phyloP scores from a whole-genome alignment of 1,140 invertebrate species.

The Conopomorpha cramerella region DNA sequence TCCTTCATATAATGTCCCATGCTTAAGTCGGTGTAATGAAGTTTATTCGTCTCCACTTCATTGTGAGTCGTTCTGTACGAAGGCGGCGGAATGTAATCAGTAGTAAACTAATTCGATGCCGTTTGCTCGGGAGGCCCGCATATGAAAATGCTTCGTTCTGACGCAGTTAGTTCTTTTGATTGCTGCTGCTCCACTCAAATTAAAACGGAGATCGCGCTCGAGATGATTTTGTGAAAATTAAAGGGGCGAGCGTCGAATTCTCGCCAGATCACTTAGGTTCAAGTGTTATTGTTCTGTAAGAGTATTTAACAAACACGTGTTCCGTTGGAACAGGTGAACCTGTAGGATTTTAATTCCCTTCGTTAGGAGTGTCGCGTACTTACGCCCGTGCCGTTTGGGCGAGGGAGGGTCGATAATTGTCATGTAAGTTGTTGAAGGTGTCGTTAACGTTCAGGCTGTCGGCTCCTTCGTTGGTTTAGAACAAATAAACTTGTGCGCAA shows the following conservation, averaged over 20 bases:
- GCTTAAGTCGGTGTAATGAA: conserved; percentile 53
- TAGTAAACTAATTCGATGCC: conserved; percentile 49
- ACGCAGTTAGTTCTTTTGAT: conserved; percentile 53
- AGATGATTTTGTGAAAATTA: conserved; percentile 45
- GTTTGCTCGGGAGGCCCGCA: conserved; percentile 37
- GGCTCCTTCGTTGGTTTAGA: too few species aligned
- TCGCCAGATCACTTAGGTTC: too few species aligned
- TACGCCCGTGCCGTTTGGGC: too few species aligned
- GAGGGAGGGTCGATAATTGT: too few species aligned
- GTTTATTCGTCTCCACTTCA: conserved; percentile 54
- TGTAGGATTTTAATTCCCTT: too few species aligned
- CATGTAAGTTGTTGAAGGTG: too few species aligned
- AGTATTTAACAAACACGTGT: too few species aligned
- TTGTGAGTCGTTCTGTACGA: conserved; percentile 34
- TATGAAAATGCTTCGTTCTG: conserved; percentile 52
- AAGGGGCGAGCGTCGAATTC: conserved; percentile 41
- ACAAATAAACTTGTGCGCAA: too few species aligned
- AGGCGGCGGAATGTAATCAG: conserved; percentile 48
- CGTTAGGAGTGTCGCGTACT: too few species aligned
- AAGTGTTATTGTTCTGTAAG: too few species aligned
- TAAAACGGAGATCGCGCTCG: conserved; percentile 38
- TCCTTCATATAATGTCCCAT: conserved; percentile 53
- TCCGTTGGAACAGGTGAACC: too few species aligned
- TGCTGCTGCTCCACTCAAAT: conserved; percentile 41
- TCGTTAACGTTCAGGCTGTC: too few species aligned